Conservation (phyloP, 64 coral and sea anemone species). For the Montipora efflorescens region DNA sequence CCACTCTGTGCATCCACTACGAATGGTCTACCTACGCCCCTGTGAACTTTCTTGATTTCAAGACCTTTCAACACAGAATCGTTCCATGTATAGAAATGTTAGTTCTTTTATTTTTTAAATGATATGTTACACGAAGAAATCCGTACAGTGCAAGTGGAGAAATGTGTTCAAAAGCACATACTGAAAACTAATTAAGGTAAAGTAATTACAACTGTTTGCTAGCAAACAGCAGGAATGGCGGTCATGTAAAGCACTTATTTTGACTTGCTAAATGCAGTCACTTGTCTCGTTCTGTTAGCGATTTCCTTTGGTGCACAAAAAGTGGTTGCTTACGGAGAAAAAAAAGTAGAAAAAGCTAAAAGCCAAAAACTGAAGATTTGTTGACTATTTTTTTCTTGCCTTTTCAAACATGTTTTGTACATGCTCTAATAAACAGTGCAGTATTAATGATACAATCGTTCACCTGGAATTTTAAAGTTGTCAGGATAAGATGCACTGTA, state of each 20-base stretch:
- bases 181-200: neutral
- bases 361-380: neutral
- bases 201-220: neutral
- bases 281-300: conserved; percentile 65
- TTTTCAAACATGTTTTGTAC: neutral
- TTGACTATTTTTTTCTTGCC: neutral
- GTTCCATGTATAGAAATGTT: neutral
- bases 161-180: neutral
- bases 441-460: neutral
- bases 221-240: neutral
- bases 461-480: neutral
- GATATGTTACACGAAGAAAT: neutral
- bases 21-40: neutral
- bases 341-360: neutral
- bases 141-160: neutral
- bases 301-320: neutral
- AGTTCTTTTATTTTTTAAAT: neutral
- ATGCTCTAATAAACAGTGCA: neutral
- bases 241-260: conserved; percentile 33
- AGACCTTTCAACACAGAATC: neutral
- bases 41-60: neutral
- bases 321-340: neutral
- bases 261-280: conserved; percentile 30
- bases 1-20: neutral
- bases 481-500: neutral